These are phyloP conservation scores for Dissostichus mawsoni DNA, from an alignment of 2,113 vertebrate species.

Conservation along the genomic window DNA sequence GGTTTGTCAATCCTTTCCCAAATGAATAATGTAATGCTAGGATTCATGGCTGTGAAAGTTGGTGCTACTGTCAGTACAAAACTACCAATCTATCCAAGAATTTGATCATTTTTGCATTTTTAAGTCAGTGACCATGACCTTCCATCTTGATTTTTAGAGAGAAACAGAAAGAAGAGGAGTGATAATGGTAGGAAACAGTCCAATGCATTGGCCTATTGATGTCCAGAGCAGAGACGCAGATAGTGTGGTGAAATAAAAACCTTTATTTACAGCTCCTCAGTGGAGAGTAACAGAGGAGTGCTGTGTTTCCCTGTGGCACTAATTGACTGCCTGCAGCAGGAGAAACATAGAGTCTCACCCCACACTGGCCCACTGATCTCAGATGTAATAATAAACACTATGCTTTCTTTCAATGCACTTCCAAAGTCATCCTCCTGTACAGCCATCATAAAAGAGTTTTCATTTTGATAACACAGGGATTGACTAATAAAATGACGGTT, in stretches of 20 bases:
- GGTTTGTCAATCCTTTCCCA: conserved; percentile 43
- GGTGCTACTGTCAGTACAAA: conserved; percentile 17
- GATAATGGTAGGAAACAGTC: conserved; percentile 82
- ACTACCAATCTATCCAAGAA: conserved; percentile 55
- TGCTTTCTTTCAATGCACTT: conserved; percentile 65
- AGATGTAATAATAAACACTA: conserved; percentile 78
- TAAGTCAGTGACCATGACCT: conserved; percentile 63
- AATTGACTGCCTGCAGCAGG: conserved; percentile 83
- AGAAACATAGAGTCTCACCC: conserved; percentile 74
- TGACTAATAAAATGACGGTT: conserved; percentile 60
- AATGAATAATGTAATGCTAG: conserved; percentile 37
- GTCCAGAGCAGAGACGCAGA: conserved; percentile 77
- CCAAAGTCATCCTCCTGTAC: conserved; percentile 58
- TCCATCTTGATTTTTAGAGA: conserved; percentile 74
- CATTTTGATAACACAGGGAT: conserved; percentile 55
- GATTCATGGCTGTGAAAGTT: conserved; percentile 56
- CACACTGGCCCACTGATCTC: conserved; percentile 68
- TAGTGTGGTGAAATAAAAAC: conserved; percentile 82
- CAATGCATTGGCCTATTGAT: conserved; percentile 83
- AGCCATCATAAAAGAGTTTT: conserved; percentile 53
- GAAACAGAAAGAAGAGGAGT: conserved; percentile 77
- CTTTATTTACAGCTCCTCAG: conserved; percentile 85
- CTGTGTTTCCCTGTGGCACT: conserved; percentile 80
- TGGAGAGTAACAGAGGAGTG: conserved; percentile 77
- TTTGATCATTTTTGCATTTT: conserved; percentile 45